Evolutionary conservation across 2,888 invertebrate genomes (phyloP), one percentile per base, ranked within the genome.

Genomic region (Oscheius sp.): DNA sequence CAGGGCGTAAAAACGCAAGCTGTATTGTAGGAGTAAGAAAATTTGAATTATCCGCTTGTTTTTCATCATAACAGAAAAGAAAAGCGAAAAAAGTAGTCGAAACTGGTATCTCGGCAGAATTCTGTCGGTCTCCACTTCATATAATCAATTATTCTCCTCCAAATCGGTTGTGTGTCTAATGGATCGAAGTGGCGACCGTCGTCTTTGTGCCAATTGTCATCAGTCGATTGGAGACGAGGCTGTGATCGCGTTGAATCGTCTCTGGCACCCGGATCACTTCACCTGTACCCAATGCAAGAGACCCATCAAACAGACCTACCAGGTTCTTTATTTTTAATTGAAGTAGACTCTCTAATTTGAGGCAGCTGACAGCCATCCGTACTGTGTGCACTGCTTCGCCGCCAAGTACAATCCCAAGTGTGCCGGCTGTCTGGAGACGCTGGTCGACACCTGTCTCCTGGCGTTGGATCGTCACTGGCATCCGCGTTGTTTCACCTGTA

Each of bases 191-290:
- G 81, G 78, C 45, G 86, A 85, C 72, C 82, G 85, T 76, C 81
- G 86, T 66, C 78, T 84, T 63, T 86, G 86, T 72, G 85, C 79
- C 25, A 76, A 79, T 56, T 86, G 86, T 69, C 76, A 79, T 69
- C 78, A 80, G 9, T 85, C 84, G 21, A 78, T 86, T 56, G 84
- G 85, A 7, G 83, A 82, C 52, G 86, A 86, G 77, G 80, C 86
- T 7, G 75, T 85, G 18, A 75, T 86, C 5, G 98, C 97, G n/a
- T 91, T 98, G 90, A 95, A 96, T 89, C 94, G 95, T 90, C 96
- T 96, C 81, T 98, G 96, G 96, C 98, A 98, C 89, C 96, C 96
- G 88, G 97, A 98, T 89, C 97, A 97, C 91, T 98, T 98, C 92
- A 95, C 95, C 92, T 98, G 98, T 91, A 95, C 95, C 77, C 94